These are phyloP conservation scores for Neria commutata DNA, from an alignment of 2,888 invertebrate species.

Conservation along the genomic window DNA sequence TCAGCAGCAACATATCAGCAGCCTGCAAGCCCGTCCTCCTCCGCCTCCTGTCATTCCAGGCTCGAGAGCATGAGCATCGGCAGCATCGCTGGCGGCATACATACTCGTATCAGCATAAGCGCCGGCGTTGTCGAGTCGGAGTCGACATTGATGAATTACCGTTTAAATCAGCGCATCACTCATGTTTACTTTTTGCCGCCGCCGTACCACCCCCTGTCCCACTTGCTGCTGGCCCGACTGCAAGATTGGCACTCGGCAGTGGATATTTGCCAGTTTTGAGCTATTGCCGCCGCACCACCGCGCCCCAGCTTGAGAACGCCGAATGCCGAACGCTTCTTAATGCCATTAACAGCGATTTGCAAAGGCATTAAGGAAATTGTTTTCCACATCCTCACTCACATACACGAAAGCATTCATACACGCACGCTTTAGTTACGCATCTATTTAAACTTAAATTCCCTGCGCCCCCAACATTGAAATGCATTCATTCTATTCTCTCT, in stretches of 20 bases:
- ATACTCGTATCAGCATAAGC: too few species aligned
- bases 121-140: background rate
- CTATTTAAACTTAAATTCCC: conserved; percentile 13
- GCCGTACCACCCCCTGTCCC: background rate
- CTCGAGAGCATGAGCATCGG: too few species aligned
- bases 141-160: conserved; percentile 62
- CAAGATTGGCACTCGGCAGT: background rate
- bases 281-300: conserved; percentile 12
- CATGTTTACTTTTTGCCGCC: conserved; percentile 41
- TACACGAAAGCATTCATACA: background rate
- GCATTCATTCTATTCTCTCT: background rate
- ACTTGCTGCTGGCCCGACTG: background rate
- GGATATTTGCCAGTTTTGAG: conserved; percentile 14
- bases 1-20: too few species aligned
- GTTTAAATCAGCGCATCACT: conserved; percentile 60
- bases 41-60: too few species aligned
- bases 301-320: too few species aligned
- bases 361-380: conserved; percentile 50
- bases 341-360: conserved; percentile 49
- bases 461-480: conserved; percentile 9
- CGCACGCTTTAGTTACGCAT: conserved; percentile 19
- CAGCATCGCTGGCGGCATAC: too few species aligned
- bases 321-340: conserved; percentile 34
- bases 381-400: conserved; percentile 26
- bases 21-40: too few species aligned